phyloP scores from a whole-genome alignment of 2,797 vertebrate species.

The Helicolenus hilgendorfi region DNA sequence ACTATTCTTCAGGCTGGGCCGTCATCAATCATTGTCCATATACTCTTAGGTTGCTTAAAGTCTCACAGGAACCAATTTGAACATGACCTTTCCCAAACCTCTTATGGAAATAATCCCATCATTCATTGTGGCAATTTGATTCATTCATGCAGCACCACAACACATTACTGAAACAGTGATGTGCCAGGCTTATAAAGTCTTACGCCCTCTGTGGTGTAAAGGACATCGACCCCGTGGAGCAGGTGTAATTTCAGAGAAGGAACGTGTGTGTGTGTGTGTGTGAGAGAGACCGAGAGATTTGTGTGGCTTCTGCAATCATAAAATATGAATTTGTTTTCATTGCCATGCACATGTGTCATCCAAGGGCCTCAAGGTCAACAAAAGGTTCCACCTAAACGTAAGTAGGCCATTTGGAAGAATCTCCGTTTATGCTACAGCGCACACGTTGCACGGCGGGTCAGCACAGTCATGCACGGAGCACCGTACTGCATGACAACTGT shows the following conservation, averaged over 20 bases:
- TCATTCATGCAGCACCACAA: slow-evolving; percentile 18
- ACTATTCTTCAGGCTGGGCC: background rate
- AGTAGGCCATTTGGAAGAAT: slow-evolving; percentile 52
- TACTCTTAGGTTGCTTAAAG: slow-evolving; percentile 18
- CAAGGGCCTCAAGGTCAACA: slow-evolving; percentile 63
- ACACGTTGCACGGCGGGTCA: slow-evolving; percentile 7
- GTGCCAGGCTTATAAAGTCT: slow-evolving; percentile 6
- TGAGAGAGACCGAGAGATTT: background rate
- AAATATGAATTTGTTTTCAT: slow-evolving; percentile 56
- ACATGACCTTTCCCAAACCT: slow-evolving; percentile 70
- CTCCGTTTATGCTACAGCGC: background rate
- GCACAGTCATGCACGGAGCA: slow-evolving; percentile 18
- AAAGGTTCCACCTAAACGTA: slow-evolving; percentile 70
- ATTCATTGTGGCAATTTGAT: slow-evolving; percentile 30
- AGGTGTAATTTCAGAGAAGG: slow-evolving; percentile 7
- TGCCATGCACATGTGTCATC: slow-evolving; percentile 30
- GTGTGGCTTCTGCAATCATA: slow-evolving; percentile 28
- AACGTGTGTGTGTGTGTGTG: background rate
- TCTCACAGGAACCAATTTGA: slow-evolving; percentile 63
- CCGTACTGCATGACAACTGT: slow-evolving; percentile 26
- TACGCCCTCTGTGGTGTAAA: slow-evolving; percentile 14
- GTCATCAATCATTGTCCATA: slow-evolving; percentile 48
- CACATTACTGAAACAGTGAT: slow-evolving; percentile 8
- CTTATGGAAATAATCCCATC: slow-evolving; percentile 53
- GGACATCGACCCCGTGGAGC: slow-evolving; percentile 8